These are phyloP conservation scores for Hyperopisus bebe DNA, from an alignment of 2,113 vertebrate species.

Conservation along the genomic window DNA sequence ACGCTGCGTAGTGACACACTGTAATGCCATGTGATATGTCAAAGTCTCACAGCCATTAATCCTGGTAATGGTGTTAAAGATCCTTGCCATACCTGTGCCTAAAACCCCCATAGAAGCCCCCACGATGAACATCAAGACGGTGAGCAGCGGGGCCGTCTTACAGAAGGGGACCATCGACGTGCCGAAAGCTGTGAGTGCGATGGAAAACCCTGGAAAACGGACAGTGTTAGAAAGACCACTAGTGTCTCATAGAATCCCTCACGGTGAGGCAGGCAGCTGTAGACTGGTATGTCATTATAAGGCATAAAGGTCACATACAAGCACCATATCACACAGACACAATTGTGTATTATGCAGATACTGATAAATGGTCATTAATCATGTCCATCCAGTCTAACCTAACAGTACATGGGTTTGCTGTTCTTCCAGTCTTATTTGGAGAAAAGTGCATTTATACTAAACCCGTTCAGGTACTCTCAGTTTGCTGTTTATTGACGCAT, in stretches of 20 bases:
- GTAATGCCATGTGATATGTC: neutral
- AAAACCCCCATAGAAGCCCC: conserved; percentile 79
- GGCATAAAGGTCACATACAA: neutral
- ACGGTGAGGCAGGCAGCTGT: neutral
- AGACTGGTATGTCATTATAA: neutral
- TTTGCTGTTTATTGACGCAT: neutral
- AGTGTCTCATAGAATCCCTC: neutral
- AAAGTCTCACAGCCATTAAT: neutral
- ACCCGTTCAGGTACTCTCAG: neutral
- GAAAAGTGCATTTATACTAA: neutral
- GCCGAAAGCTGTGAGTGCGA: conserved; percentile 72
- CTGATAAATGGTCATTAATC: neutral
- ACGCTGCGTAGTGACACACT: neutral
- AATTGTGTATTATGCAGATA: neutral
- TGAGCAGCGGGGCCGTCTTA: conserved; percentile 65
- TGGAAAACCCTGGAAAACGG: conserved; percentile 47
- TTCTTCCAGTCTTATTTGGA: neutral
- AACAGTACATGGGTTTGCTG: neutral
- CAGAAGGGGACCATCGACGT: conserved; percentile 80
- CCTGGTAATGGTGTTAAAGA: neutral
- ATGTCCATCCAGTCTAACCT: neutral
- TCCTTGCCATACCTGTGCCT: conserved; percentile 74
- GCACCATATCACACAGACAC: neutral
- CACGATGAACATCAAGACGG: conserved; percentile 68
- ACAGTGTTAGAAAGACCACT: neutral